Percentiles rank a stretch among this genome's conserved stretches.
Conservation (phyloP, 2,113 vertebrate species). For the Oreochromis spilurus region DNA sequence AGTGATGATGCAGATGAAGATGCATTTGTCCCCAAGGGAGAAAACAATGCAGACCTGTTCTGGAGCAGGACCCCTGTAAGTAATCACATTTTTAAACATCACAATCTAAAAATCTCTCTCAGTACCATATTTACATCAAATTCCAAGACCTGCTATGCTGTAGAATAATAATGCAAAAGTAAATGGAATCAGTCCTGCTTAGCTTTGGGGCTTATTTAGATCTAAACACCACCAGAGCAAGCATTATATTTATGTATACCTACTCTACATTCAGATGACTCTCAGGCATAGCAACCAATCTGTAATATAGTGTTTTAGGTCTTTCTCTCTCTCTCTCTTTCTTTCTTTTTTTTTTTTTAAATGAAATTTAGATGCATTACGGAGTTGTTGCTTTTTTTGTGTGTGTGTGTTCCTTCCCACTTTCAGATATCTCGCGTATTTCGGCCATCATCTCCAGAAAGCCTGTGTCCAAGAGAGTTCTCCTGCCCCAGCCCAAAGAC, state of each 20-base stretch:
- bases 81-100: background rate
- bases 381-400: background rate
- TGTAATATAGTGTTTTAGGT: background rate
- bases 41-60: slow-evolving; percentile 52
- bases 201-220: background rate
- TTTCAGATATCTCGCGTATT: slow-evolving; percentile 52
- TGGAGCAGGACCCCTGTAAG: slow-evolving; percentile 62
- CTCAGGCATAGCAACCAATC: background rate
- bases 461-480: slow-evolving; percentile 44
- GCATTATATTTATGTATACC: background rate
- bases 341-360: background rate
- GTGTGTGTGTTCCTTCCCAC: background rate
- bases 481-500: slow-evolving; percentile 67
- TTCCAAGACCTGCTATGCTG: background rate
- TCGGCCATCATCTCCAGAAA: slow-evolving; percentile 52
- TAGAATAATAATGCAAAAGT: background rate
- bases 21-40: slow-evolving; percentile 32
- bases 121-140: background rate
- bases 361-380: background rate
- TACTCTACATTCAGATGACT: background rate
- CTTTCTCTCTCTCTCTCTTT: background rate
- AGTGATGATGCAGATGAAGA: slow-evolving; percentile 79
- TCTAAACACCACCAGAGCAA: background rate
- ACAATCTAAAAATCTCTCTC: background rate
- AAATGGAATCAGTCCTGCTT: background rate